These are phyloP conservation scores for Hirundichthys speculiger DNA, from an alignment of 2,113 vertebrate genomes.

Conservation along the genomic window DNA sequence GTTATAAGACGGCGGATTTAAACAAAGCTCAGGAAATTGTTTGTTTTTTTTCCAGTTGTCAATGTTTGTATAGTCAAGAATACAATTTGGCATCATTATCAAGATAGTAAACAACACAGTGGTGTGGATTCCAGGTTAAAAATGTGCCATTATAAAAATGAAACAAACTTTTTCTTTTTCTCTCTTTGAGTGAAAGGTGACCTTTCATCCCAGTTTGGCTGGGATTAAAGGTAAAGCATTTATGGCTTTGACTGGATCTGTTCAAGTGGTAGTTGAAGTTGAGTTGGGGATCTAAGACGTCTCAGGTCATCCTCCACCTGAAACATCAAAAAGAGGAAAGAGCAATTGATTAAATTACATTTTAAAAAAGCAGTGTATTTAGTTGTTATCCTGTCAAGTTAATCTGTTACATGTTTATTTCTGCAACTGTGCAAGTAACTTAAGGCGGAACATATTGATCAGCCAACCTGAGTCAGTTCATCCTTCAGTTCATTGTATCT, in stretches of 20 bases:
- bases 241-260: slow-evolving; percentile 78
- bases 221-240: too few species aligned
- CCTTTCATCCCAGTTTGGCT: slow-evolving; percentile 2
- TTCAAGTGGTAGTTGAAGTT: slow-evolving; percentile 81
- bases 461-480: slow-evolving; percentile 85
- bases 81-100: slow-evolving; percentile 34
- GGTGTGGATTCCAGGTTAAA: slow-evolving; percentile 41
- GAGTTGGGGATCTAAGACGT: slow-evolving; percentile 81
- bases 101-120: slow-evolving; percentile 54
- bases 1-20: too few species aligned
- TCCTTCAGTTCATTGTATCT: slow-evolving; percentile 90
- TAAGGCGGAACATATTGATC: background rate
- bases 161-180: slow-evolving; percentile 27
- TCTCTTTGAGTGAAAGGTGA: too few species aligned
- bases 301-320: slow-evolving; percentile 88
- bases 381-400: too few species aligned
- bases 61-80: too few species aligned
- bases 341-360: background rate
- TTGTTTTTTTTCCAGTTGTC: too few species aligned
- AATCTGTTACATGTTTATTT: too few species aligned
- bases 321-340: background rate
- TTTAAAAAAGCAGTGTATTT: background rate
- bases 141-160: slow-evolving; percentile 66
- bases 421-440: too few species aligned
- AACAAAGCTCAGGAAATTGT: too few species aligned